Base-by-base conservation (phyloP, 2,113 vertebrate genomes). In the Ptilorrhoa leucosticta region DNA sequence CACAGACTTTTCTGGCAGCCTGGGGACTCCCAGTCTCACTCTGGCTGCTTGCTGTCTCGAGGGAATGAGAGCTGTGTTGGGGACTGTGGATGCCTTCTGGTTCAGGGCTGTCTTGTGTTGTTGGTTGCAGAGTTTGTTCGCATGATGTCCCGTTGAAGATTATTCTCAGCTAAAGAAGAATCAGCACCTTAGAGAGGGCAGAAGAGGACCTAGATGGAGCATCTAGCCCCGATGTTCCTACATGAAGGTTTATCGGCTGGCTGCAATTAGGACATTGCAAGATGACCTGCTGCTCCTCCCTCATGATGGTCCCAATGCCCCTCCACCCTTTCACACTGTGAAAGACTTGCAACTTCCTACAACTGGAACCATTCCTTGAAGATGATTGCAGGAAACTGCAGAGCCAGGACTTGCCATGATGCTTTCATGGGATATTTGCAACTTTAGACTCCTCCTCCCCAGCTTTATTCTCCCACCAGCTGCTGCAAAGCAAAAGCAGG, bases 71-170 rank as follows among this genome's bases (percentile, higher is more conserved):
- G 33, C 60, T 56, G 77, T n/a, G 35, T 0, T 88, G 63, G 76
- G 84, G 8, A 47, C 42, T 20, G 1, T 21, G 60, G 54, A 3
- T 87, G 39, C 51, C 68, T 60, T 54, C 65, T 83, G 68, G 47
- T 81, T 93, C 61, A 75, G 45, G 40, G 22, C 19, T 58, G 17
- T 92, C 82, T 93, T 94, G 64, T 63, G 79, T 91, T 63, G 30
- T 95, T 87, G 85, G 27, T 86, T 93, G 26, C 98, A 99, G 99
- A 99, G 94, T 99, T 99, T 97, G 99, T 99, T 87, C 98, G 99
- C 94, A 99, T 99, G 99, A 99, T 99, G 99, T 99, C 99, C 86
- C 99, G 99, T 94, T 99, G 98, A 99, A 96, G 84, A 91, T 35
- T 48, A 60, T 64, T 81, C 94, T 92, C 84, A 81, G 65, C 92